These are phyloP conservation scores for Metridium senile DNA, from an alignment of 92 coral and sea anemone species.

Conservation along the genomic window DNA sequence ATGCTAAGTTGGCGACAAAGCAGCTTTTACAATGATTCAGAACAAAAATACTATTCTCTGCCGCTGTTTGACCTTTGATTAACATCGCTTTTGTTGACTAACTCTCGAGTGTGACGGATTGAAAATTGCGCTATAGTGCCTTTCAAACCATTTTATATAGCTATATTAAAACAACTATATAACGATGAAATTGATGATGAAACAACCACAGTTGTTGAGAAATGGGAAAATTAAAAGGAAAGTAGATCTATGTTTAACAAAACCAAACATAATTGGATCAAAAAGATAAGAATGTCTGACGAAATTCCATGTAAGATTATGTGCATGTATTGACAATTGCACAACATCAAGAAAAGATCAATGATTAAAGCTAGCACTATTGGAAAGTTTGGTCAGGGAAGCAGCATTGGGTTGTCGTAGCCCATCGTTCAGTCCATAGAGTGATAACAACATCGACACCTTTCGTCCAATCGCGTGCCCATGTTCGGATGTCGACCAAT, in stretches of 20 bases:
- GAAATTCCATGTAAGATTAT: background rate
- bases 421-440: conserved; percentile 22
- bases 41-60: conserved; percentile 13
- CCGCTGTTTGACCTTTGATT: conserved; percentile 35
- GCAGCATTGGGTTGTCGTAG: conserved; percentile 25
- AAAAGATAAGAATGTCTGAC: background rate
- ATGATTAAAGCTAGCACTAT: background rate
- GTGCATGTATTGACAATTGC: background rate
- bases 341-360: background rate
- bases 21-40: background rate
- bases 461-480: conserved; percentile 61
- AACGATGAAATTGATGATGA: background rate
- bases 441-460: conserved; percentile 58
- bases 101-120: conserved; percentile 42
- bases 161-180: background rate
- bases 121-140: conserved; percentile 22
- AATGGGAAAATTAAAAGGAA: background rate
- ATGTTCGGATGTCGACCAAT: conserved; percentile 60
- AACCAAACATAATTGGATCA: background rate
- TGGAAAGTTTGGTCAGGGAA: conserved; percentile 1
- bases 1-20: background rate
- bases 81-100: conserved; percentile 41
- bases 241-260: background rate
- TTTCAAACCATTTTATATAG: background rate
- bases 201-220: background rate